Base-by-base conservation (phyloP, 2,113 vertebrate species). In the Apodemus sylvaticus region DNA sequence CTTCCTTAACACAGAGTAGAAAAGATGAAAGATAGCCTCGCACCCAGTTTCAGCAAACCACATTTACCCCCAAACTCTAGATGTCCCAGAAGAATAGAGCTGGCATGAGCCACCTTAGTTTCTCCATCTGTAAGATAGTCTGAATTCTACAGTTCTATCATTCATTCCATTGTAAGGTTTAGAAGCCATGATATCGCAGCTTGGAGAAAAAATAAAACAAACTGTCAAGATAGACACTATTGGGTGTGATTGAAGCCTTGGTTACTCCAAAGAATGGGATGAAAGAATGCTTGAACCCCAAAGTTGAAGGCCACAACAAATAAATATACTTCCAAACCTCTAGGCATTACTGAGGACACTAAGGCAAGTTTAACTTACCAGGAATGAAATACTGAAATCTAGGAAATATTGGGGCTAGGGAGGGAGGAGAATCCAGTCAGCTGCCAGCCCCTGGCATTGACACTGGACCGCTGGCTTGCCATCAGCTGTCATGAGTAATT, bases 401-500 rank as follows among this genome's bases (percentile, higher is more conserved):
- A 83, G 87, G 90, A 92, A 88, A 68, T 36, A 48, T 42, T 77
- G 58, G 79, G 11, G 20, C 70, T 53, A 45, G 87, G 78, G n/a
- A 87, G 7, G 81, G 87, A 95, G 60, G 94, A 95, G 85, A 88
- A 51, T 70, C 89, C 36, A 13, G 66, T 87, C 82, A 91, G 89
- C 60, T 31, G 58, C 62, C 62, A 92, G 82, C 22, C 48, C n/a
- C 24, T 77, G 36, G 24, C 1, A 0, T 73, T 70, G 60, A 86
- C 55, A 14, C 17, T 53, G 36, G 68, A 68, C 31, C 73, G 82
- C 68, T 82, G 96, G 89, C 78, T 71, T 82, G 48, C 79, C 90
- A 86, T 91, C 83, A 66, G 71, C 78, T 95, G 94, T 94, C 92
- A 93, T 42, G 76, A 91, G 90, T 89, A 92, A 91, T 66, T 79